Conservation (phyloP, 2,797 vertebrate species). For the Semotilus atromaculatus region DNA sequence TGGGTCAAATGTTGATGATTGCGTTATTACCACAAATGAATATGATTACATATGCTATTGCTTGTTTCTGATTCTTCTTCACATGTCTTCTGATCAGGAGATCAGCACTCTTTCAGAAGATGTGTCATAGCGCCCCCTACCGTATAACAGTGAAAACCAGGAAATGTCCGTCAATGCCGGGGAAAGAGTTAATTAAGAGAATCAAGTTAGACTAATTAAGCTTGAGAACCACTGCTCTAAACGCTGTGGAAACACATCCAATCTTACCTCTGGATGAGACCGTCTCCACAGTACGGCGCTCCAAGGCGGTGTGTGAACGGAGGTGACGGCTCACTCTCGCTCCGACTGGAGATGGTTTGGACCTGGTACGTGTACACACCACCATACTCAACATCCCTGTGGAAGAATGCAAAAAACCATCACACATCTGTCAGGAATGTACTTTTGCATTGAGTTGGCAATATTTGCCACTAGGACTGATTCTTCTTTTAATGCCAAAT, state of each 20-base stretch:
- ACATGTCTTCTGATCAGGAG: too few relatives aligned
- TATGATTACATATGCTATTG: too few relatives aligned
- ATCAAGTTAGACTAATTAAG: neutral
- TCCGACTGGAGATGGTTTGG: slow-evolving; percentile 79
- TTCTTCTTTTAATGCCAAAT: neutral
- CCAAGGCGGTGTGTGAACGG: slow-evolving; percentile 83
- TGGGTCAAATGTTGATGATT: too few relatives aligned
- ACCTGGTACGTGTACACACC: slow-evolving; percentile 87
- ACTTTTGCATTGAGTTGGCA: neutral
- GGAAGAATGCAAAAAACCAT: slow-evolving; percentile 50
- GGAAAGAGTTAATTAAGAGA: too few relatives aligned
- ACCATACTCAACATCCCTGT: slow-evolving; percentile 82
- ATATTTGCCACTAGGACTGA: neutral
- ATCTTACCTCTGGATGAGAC: slow-evolving; percentile 86
- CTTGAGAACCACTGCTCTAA: neutral
- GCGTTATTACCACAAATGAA: too few relatives aligned
- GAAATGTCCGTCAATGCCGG: too few relatives aligned
- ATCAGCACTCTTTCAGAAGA: too few relatives aligned
- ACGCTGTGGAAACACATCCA: neutral
- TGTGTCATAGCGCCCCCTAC: too few relatives aligned
- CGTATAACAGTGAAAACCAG: too few relatives aligned
- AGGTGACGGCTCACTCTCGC: slow-evolving; percentile 90
- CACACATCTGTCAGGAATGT: neutral
- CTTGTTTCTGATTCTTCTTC: too few relatives aligned
- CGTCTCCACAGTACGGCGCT: slow-evolving; percentile 94